Evolutionary conservation across 2,888 invertebrate genomes (phyloP), one percentile per base, ranked within the genome.

Genomic region (Leucozona laternaria): DNA sequence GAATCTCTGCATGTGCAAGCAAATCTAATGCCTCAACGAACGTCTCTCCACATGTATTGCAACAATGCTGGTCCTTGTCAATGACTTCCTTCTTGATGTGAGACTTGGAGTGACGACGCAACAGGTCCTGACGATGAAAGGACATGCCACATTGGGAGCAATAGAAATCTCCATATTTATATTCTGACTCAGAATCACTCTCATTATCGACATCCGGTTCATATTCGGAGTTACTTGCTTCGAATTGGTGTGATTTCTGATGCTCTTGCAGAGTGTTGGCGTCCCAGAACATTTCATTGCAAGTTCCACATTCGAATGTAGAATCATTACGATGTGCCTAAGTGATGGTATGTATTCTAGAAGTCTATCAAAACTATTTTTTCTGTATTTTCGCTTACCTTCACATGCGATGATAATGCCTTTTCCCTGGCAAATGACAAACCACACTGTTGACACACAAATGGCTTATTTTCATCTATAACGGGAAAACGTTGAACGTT

Each of bases 271-370:
- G 92, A 34, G 94, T 92, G 31, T 92, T 92, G 4, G 94, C 91
- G 89, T 95, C 95, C 96, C 96, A 97, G 91, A 97, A 97, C 94
- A 97, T 95, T 91, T 97, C 97, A 81, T 96, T 96, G 90, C 97
- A 97, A 86, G 95, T 94, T 50, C 94, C 94, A 91, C 97, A 97
- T 90, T 97, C 97, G 89, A 96, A 94, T 0, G 97, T 96, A 17
- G 96, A 96, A 89, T 97, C 96, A 17, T 95, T 96, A 15, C 96
- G 96, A 92, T 97, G 97, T 43, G 96, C 94, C 92, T 96, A 60
- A n/a, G n/a, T 28, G 0, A n/a, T 25, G 3, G 25, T n/a, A 25
- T 28, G n/a, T 8, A n/a, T n/a, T 7, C 8, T 28, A 25, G 3
- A 28, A 25, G 0, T 7, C 6, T 25, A 2, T 22, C 15, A 25